Base-by-base conservation (phyloP, 2,888 invertebrate genomes). In the Lycia hirtaria region DNA sequence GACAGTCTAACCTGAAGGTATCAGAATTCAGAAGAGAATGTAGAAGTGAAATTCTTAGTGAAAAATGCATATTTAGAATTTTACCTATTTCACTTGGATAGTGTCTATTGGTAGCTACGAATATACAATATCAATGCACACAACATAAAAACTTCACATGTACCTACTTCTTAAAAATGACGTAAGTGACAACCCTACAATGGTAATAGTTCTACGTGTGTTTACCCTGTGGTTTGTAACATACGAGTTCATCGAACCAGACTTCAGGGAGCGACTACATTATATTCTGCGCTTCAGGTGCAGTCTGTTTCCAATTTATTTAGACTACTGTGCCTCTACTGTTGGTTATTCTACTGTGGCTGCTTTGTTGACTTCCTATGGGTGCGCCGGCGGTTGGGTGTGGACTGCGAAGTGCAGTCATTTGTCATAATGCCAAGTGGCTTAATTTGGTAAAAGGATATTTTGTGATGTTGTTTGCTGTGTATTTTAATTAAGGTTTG, bases 191-290 rank as follows among this genome's bases (percentile, higher is more conserved):
- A 64, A 43, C 66, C 66, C 66, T 66, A 52, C 26, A 53, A 32
- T 20, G 32, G 33, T 53, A 62, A 52, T 49, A 44, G 49, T 56
- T 60, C 38, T 55, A 19, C 57, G 32, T 64, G 60, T 69, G 69
- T 69, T 71, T 71, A 68, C 54, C n/a, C 59, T 50, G 60, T 45
- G 58, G 62, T 64, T 64, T 59, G 68, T 59, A 59, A 53, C 59
- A 35, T 32, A 40, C 37, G 57, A 58, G 66, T 62, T 64, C 66
- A 60, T 62, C 50, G 60, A 64, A 56, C 66, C 55, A 24, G 47
- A 24, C 20, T 45, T 45, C 45, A 45, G 45, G 44, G 30, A 12
- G 44, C n/a, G n/a, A 37, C 37, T 37, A 37, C 12, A 7, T 32
- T 19, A 9, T 33, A 22, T 14, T 17, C 35, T 35, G 26, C 37